phyloP scores from a whole-genome alignment of 2,888 invertebrate species.

The Erebia aethiops region DNA sequence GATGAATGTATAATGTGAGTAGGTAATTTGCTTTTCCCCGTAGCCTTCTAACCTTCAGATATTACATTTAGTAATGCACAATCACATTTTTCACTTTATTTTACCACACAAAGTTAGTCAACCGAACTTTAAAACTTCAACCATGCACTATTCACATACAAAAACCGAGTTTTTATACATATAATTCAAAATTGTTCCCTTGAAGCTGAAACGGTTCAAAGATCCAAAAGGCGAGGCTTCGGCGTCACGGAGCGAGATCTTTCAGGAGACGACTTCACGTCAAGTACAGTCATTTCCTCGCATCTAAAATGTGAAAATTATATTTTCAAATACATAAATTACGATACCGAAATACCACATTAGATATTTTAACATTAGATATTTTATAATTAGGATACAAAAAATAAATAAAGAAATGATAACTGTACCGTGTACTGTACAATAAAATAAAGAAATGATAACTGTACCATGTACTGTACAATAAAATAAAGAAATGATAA shows the following conservation, averaged over 20 bases:
- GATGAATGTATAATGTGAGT: background rate
- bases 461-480: no score
- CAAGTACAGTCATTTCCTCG: conserved; percentile 76
- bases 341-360: no score
- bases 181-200: background rate
- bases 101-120: conserved; percentile 47
- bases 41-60: background rate
- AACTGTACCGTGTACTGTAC: no score
- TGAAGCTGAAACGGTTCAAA: conserved; percentile 49
- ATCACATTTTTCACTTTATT: conserved; percentile 25
- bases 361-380: no score
- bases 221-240: conserved; percentile 68
- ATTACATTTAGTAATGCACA: conserved; percentile 8
- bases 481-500: no score
- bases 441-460: no score
- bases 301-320: conserved; percentile 50
- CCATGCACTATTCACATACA: background rate
- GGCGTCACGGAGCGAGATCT: conserved; percentile 68
- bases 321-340: background rate
- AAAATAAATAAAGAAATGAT: no score
- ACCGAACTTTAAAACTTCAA: background rate
- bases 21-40: background rate
- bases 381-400: no score
- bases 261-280: conserved; percentile 58
- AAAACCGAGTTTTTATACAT: background rate